Base-by-base conservation (phyloP, 2,113 vertebrate genomes). In the Poicephalus gulielmi region DNA sequence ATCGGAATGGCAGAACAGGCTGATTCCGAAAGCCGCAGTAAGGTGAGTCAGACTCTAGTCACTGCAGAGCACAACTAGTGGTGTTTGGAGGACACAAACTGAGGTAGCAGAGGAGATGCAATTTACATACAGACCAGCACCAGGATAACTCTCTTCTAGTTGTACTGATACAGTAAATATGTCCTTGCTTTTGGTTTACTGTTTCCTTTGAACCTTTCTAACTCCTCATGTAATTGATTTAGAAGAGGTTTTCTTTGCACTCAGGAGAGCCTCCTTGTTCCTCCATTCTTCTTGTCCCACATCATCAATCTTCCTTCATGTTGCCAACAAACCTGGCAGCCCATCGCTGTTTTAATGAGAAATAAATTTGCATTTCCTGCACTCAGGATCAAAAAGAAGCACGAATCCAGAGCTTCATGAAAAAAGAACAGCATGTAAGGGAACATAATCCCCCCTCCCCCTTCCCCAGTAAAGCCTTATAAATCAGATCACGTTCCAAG, bases 21-120 rank as follows among this genome's bases (percentile, higher is more conserved):
- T 89, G 10, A 13, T 67, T 78, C 67, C 17, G 37, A 70, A 91
- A 66, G 35, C 52, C 0, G 3, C 53, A 62, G 47, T 22, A 62
- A 64, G 63, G 76, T 86, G 81, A 88, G 24, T 88, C 91, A 88
- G 63, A n/a, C 70, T 41, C 57, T 68, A 88, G 30, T 46, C 62
- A 15, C 0, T 60, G 37, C 50, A 92, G 66, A 88, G 23, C 55
- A 53, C 70, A 78, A 1, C 28, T 25, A 19, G 27, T 5, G 17
- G 17, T n/a, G 10, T 77, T 57, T 80, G 41, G 44, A 73, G 37
- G n/a, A 47, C 6, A 20, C 0, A 1, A 71, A 47, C 0, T 37
- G 14, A 1, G 8, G 22, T 5, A 88, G 35, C 20, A 81, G 41
- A 37, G 77, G 49, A 92, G 53, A 35, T 19, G 8, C 47, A 88